These are phyloP conservation scores for Anthonomus grandis DNA, from an alignment of 1,140 invertebrate species.

Conservation along the genomic window DNA sequence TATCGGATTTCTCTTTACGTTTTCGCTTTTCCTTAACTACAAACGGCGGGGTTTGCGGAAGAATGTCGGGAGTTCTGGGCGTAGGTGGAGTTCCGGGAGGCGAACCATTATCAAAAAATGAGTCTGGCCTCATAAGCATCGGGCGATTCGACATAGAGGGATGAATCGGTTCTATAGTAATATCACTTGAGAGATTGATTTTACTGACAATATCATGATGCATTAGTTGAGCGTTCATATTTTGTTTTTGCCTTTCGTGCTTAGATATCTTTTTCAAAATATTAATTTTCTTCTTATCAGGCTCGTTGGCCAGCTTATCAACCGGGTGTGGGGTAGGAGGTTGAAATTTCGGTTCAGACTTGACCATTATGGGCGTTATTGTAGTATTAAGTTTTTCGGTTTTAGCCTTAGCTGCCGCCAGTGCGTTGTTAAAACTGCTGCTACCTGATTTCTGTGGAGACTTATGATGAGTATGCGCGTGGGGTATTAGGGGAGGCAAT, in stretches of 20 bases:
- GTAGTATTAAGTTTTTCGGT: slow-evolving; percentile 51
- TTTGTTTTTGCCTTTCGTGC: slow-evolving; percentile 45
- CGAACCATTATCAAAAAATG: slow-evolving; percentile 55
- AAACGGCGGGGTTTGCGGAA: slow-evolving; percentile 48
- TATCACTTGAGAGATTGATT: slow-evolving; percentile 46
- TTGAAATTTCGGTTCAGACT: slow-evolving; percentile 27
- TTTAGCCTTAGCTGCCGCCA: slow-evolving; percentile 50
- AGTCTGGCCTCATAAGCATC: slow-evolving; percentile 30
- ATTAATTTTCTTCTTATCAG: slow-evolving; percentile 77
- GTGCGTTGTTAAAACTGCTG: slow-evolving; percentile 46
- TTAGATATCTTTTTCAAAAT: slow-evolving; percentile 81
- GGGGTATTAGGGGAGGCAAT: slow-evolving; percentile 14
- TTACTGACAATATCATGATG: slow-evolving; percentile 33
- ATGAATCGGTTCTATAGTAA: slow-evolving; percentile 46
- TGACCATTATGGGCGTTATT: slow-evolving; percentile 42
- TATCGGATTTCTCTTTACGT: slow-evolving; percentile 56
- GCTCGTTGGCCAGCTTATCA: slow-evolving; percentile 71
- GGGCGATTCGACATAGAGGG: slow-evolving; percentile 6
- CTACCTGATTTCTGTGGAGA: slow-evolving; percentile 11
- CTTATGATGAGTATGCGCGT: slow-evolving; percentile 2
- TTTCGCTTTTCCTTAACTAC: slow-evolving; percentile 61
- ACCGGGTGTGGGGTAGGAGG: slow-evolving; percentile 43
- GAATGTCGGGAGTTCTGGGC: slow-evolving; percentile 58
- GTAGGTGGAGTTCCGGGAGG: slow-evolving; percentile 55
- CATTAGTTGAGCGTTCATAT: slow-evolving; percentile 11